Base-by-base conservation (phyloP, 2,797 vertebrate species). In the Luscinia megarhynchos region DNA sequence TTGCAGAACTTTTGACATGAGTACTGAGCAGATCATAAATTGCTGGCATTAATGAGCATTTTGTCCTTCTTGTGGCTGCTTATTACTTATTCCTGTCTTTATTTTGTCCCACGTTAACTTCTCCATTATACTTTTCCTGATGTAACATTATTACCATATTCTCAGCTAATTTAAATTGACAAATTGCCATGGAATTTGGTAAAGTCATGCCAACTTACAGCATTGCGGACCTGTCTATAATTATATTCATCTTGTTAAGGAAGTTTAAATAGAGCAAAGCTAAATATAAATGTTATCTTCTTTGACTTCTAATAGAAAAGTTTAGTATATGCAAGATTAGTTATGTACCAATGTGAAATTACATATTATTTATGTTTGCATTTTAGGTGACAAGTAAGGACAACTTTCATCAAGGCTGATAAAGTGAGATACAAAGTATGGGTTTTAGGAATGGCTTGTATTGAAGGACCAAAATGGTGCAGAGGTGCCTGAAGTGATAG, bases 181-280 rank as follows among this genome's bases (percentile, higher is more conserved):
- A 88, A 53, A 88, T 88, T 93, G 55, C 74, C 55, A 30, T 73
- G 36, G 89, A 91, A 90, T 91, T 94, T 59, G 67, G 53, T 91
- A 34, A 94, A 94, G 15, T 86, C 13, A 1, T 55, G 59, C 40
- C 62, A 94, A 36, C 4, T 66, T 67, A 54, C 1, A 87, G 59
- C 24, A 79, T 61, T 89, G 74, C 76, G 1, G 34, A 84, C 61
- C 80, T 76, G 45, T 63, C 70, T 91, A 4, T 93, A 82, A 84
- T 91, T 90, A 48, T 20, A 76, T 88, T 79, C 17, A 6, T 75
- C 69, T 76, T 78, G 40, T 94, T 91, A 94, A 86, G 53, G 79
- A 94, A 66, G 40, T 73, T 75, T 79, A 91, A 91, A 69, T 67
- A 73, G 81, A 87, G 27, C 26, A 81, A 82, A 89, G 62, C 45